Conservation (phyloP, 2,113 vertebrate genomes). For the Rhea pennata region DNA sequence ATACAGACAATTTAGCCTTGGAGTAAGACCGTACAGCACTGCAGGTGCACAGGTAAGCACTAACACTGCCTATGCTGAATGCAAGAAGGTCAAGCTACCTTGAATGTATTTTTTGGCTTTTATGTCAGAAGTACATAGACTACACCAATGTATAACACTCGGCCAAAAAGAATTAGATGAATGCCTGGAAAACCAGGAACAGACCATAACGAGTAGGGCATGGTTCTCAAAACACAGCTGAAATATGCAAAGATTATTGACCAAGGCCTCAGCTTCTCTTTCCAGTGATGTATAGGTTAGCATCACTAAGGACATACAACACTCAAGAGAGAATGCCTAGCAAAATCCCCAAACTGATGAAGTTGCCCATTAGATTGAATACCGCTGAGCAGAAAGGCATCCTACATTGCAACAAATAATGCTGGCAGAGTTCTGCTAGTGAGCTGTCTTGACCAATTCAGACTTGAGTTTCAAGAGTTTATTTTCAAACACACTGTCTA, state of each 20-base stretch:
- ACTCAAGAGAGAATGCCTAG: not conserved
- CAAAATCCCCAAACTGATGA: not conserved
- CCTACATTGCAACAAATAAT: not conserved
- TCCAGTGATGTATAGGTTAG: not conserved
- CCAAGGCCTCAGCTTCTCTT: not conserved
- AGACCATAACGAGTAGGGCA: not conserved
- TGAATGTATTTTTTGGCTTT: not conserved
- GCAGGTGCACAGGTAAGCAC: not conserved
- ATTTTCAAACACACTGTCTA: not conserved
- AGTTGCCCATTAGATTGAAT: not conserved
- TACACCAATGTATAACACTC: no score
- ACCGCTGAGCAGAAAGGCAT: not conserved
- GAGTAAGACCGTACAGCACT: not conserved
- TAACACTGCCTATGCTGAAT: not conserved
- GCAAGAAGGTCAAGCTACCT: not conserved
- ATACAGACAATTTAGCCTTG: not conserved
- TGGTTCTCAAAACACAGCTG: not conserved
- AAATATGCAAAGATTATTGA: not conserved
- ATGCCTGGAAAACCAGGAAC: not conserved
- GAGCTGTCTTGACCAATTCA: not conserved
- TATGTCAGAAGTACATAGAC: not conserved
- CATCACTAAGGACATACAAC: fast-evolving
- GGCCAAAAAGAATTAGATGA: not conserved
- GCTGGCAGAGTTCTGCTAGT: not conserved
- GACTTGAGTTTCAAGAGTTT: not conserved